Evolutionary conservation across 2,888 invertebrate species (phyloP), one percentile per base, ranked within the genome.

Genomic region (Eupeodes latifasciatus): DNA sequence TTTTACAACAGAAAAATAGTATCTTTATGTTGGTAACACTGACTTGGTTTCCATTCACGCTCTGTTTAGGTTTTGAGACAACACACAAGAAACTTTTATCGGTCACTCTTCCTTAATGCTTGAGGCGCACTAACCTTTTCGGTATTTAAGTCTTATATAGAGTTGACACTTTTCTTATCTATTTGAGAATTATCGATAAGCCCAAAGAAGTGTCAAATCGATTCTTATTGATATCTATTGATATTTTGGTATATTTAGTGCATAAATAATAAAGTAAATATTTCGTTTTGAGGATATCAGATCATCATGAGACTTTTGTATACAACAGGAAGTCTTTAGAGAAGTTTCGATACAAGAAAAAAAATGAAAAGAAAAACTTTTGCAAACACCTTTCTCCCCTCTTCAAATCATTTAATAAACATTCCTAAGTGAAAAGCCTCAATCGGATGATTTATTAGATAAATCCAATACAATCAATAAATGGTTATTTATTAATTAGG

Each of bases 401-500:
- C 16, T 40, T 40, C 6, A 4, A 40, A 0, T 40, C 61, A 81
- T 81, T 49, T 55, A 64, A 81, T 67, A 57, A 81, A 67, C 27
- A 27, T 49, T 81, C 55, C 61, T 66, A 62, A 64, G 44, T 55
- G 53, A 61, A 40, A 34, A 62, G 47, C 14, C 19, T 49, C 59
- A 83, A 81, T 81, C 77, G 61, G 81, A 74, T 81, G 62, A 81
- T 81, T 85, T 78, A 81, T 67, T 27, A 27, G 27, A 27, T 64
- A 79, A 82, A 86, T 86, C 86, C 82, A 82, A 86, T 82, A 82
- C 82, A 82, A 86, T 86, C 86, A 77, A 86, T 74, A 27, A 27
- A 79, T 82, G 75, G 78, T 86, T 86, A 86, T 86, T 86, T 78
- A 86, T 86, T 82, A 82, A 86, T 86, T 86, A 86, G 62, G 69